These are phyloP conservation scores for Parapristionchus giblindavisi DNA, from an alignment of 2,888 invertebrate species.

Conservation along the genomic window DNA sequence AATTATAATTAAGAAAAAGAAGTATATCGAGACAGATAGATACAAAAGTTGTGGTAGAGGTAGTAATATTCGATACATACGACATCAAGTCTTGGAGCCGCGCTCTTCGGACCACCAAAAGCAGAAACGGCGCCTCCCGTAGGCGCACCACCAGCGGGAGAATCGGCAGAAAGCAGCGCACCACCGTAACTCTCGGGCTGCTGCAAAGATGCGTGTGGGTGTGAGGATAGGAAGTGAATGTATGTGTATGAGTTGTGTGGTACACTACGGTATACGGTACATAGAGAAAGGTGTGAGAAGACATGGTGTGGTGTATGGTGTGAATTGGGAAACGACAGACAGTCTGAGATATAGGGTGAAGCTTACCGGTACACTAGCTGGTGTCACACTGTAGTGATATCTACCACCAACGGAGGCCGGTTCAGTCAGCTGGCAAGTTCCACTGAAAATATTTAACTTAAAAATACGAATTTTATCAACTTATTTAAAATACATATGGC, in stretches of 20 bases:
- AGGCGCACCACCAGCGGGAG: not conserved
- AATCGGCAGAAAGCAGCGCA: not conserved
- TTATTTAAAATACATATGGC: too few relatives aligned
- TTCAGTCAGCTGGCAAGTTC: slow-evolving; percentile 17
- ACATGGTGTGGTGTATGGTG: slow-evolving; percentile 1
- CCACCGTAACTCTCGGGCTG: not conserved
- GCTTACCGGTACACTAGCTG: slow-evolving; percentile 19
- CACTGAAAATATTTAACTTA: slow-evolving; percentile 8
- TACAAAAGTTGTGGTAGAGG: too few relatives aligned
- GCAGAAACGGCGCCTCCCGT: not conserved
- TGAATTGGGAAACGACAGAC: not conserved
- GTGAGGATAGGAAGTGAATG: not conserved
- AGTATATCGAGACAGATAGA: too few relatives aligned
- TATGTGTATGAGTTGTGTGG: not conserved
- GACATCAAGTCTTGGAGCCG: slow-evolving; percentile 18
- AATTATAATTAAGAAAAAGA: not conserved
- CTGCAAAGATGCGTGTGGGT: not conserved
- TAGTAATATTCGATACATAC: slow-evolving; percentile 13
- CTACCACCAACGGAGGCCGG: slow-evolving; percentile 3
- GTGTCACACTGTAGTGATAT: not conserved
- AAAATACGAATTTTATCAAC: too few relatives aligned
- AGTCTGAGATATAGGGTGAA: not conserved
- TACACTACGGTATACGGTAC: not conserved
- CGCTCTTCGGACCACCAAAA: not conserved
- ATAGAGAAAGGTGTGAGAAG: not conserved